Base-by-base conservation (phyloP, 1,140 invertebrate genomes). In the Drosophila virilis region DNA sequence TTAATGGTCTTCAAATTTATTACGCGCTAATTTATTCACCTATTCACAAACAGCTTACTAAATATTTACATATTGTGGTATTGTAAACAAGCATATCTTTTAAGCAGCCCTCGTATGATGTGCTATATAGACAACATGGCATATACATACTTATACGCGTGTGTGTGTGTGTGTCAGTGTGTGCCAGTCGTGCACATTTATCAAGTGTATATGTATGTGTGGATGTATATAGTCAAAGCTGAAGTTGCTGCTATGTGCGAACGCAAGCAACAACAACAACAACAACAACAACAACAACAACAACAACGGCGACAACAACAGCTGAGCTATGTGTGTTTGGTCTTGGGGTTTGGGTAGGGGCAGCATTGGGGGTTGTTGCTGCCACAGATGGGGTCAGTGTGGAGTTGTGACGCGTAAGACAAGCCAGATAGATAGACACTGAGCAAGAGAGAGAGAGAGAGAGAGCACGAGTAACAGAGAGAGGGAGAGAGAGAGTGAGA, bases 321-420 rank as follows among this genome's bases (percentile, higher is more conserved):
- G 28, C 50, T 22, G 12, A 48, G 46, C 52, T 59, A 38, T 57
- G 32, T 75, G 35, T 37, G 54, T 65, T n/a, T 71, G 51, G 33
- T 40, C 48, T 8, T 52, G 61, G 51, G 57, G 13, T 32, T 22
- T 12, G 35, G 66, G 46, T 15, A 33, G 15, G 35, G 66, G 46
- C 22, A 33, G 32, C 57, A 61, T 55, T 74, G 74, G 58, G 75
- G 55, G 65, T 73, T 46, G 70, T 55, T 68, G 38, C 7, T 28
- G 60, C 28, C 9, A 28, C n/a, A 28, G 42, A 43, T 12, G 9
- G 32, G 60, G 43, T n/a, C 60, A 48, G 46, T 35, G 64, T 46
- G 52, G 62, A 64, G 61, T 40, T 57, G 60, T 35, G 61, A 50
- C 51, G 62, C 79, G 37, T 75, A 89, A 88, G 84, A 84, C 84